Conservation (phyloP, 2,113 vertebrate species). For the Ceyx margarethae region DNA sequence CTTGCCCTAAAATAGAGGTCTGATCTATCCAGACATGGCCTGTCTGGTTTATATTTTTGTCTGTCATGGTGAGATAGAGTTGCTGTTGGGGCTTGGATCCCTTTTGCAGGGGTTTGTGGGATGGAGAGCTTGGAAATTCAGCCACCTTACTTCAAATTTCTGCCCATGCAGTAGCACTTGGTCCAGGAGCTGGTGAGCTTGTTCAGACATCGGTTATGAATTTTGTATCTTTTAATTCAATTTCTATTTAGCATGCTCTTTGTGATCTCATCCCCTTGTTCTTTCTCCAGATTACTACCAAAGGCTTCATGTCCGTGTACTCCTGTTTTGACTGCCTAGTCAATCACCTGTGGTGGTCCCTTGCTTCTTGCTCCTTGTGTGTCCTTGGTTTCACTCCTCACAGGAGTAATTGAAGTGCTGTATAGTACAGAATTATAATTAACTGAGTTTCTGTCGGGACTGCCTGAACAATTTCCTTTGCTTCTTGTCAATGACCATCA, state of each 20-base stretch:
- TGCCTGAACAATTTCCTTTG: constrained; percentile 18
- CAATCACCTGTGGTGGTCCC: background rate
- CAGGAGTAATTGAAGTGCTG: background rate
- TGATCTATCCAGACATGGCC: background rate
- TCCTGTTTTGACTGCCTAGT: background rate
- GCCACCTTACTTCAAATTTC: background rate
- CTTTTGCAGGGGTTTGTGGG: background rate
- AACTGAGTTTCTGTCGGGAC: background rate
- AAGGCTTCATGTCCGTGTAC: background rate
- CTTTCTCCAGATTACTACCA: background rate
- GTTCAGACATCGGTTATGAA: background rate
- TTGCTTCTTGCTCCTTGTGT: background rate
- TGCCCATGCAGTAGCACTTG: background rate
- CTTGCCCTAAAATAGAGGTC: background rate
- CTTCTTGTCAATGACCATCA: background rate
- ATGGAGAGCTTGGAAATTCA: background rate
- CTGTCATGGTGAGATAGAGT: background rate
- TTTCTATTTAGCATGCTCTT: background rate
- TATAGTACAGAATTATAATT: constrained; percentile 4
- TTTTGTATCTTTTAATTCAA: background rate
- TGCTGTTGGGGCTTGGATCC: background rate
- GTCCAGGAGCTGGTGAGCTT: background rate
- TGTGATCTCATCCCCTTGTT: background rate
- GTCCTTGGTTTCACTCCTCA: background rate
- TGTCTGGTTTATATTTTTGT: background rate